phyloP scores from a whole-genome alignment of 2,888 invertebrate genomes.

The Thyatira batis region DNA sequence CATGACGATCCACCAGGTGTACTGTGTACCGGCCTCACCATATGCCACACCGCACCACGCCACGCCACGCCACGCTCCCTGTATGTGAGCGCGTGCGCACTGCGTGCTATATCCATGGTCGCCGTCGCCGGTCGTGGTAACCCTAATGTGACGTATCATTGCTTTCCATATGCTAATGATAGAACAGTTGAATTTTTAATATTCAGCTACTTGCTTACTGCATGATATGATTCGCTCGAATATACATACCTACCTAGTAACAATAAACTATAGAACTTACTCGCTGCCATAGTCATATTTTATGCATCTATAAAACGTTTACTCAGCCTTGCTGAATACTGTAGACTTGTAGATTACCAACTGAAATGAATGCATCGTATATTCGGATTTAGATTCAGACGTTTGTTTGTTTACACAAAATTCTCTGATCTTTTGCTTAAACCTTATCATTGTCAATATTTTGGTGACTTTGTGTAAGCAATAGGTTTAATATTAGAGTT shows the following conservation, averaged over 20 bases:
- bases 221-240: neutral
- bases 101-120: neutral
- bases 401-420: conserved; percentile 1
- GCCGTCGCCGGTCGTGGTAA: conserved; percentile 20
- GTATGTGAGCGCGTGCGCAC: neutral
- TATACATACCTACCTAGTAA: neutral
- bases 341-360: neutral
- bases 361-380: neutral
- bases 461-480: too few species aligned
- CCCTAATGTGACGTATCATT: conserved; percentile 24
- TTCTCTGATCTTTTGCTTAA: neutral
- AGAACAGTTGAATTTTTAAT: neutral
- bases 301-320: neutral
- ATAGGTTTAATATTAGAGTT: conserved; percentile 3
- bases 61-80: conserved; percentile 49
- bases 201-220: neutral
- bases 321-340: neutral
- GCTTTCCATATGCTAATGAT: conserved; percentile 10
- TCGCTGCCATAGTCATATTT: too few species aligned
- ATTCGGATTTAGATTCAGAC: neutral
- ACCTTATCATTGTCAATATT: too few species aligned
- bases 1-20: conserved; percentile 80
- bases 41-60: conserved; percentile 64
- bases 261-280: too few species aligned
- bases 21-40: conserved; percentile 73